phyloP scores from a whole-genome alignment of 2,797 vertebrate genomes.

The Pseudochaenichthys georgianus region DNA sequence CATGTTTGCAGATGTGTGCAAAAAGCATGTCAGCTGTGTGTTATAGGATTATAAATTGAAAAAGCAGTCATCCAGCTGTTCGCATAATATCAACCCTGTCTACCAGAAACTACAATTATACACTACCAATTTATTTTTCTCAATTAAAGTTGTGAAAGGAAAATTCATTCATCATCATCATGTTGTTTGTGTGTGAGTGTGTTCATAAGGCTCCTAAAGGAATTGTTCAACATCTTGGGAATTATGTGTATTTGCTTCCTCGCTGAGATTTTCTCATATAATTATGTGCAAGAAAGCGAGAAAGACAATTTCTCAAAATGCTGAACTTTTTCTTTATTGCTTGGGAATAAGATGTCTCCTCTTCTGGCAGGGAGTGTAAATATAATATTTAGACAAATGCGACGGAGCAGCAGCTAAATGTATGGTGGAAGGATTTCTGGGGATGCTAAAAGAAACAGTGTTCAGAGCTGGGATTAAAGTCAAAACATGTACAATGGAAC shows the following conservation, averaged over 20 bases:
- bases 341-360: too few species aligned
- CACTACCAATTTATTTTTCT: background rate
- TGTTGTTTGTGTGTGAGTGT: background rate
- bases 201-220: background rate
- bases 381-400: too few species aligned
- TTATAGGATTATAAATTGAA: conserved; percentile 9
- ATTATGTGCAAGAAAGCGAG: too few species aligned
- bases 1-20: conserved; percentile 5
- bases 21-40: conserved; percentile 5
- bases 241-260: background rate
- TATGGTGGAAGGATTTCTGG: too few species aligned
- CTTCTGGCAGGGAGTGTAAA: too few species aligned
- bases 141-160: background rate
- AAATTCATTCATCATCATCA: background rate
- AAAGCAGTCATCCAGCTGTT: background rate
- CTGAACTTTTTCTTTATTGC: too few species aligned
- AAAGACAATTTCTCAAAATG: too few species aligned
- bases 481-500: background rate
- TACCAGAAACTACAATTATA: background rate
- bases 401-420: too few species aligned
- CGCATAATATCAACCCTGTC: background rate
- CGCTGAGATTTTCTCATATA: too few species aligned
- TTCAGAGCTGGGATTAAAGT: too few species aligned
- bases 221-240: background rate
- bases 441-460: too few species aligned